Evolutionary conservation across 2,797 vertebrate species (phyloP), one percentile per base, ranked within the genome.

Genomic region (Pipistrellus pipistrellus): DNA sequence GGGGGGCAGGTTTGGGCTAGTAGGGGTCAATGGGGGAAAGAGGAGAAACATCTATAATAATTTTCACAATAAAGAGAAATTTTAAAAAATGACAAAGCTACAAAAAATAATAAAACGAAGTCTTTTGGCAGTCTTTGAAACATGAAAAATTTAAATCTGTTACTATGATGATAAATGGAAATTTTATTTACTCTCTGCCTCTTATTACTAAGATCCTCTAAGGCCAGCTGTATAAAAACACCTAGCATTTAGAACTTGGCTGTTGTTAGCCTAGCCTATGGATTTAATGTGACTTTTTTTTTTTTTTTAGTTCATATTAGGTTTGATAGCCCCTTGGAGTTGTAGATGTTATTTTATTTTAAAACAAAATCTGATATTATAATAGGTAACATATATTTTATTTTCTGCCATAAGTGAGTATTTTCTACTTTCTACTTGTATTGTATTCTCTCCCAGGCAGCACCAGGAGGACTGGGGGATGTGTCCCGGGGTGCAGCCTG

Each of bases 181-280:
- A 89, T 86, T 93, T 93, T 85, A 68, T 77, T 88, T 80, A 27
- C 6, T 84, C 32, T 89, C 27, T 84, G 25, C 44, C 30, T 88
- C 88, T 68, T 76, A 44, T 85, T 72, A 68, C n/a, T 71, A 80
- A 55, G 57, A 46, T 57, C 30, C 6, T 93, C 9, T 85, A 82
- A 86, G n/a, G 35, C 18, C 81, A 86, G 1, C 64, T 32, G 27
- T 88, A 59, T 53, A 89, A 93, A 81, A 15, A 3, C 73, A 51
- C 57, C 20, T 55, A n/a, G 38, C 30, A 38, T 55, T 85, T 85
- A 53, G 32, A 55, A 76, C 30, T 4, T 48, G 66, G 48, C 15
- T 80, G 80, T 62, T 75, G 30, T 84, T 88, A 76, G 51, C 11
- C 20, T 77, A 35, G 32, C 44, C 35, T 88, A 1, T 89, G 20